Percentiles rank a stretch among this genome's conserved stretches.
These are phyloP conservation scores for Murina feae DNA, from an alignment of 2,113 vertebrate genomes.

Conservation along the genomic window DNA sequence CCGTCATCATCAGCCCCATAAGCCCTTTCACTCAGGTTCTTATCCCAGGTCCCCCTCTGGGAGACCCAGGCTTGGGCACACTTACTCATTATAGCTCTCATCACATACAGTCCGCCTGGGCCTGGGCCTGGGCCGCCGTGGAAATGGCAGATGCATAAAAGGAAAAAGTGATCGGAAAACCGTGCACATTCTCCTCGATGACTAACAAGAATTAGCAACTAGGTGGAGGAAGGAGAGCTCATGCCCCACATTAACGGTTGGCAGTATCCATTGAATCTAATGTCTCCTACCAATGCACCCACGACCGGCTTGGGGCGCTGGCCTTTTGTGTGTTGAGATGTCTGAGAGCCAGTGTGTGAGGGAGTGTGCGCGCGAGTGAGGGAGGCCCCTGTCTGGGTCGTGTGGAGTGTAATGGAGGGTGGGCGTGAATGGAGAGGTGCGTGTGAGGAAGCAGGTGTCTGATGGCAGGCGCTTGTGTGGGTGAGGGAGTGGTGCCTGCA, in stretches of 20 bases:
- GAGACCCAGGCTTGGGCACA: neutral
- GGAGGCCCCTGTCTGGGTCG: neutral
- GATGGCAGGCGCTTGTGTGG: neutral
- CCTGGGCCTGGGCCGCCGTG: neutral
- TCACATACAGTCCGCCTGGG: neutral
- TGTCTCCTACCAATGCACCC: neutral
- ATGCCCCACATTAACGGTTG: accelerated
- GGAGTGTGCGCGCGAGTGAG: neutral
- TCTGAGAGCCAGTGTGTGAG: neutral
- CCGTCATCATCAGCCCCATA: neutral
- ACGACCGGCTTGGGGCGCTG: accelerated
- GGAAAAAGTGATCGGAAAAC: neutral
- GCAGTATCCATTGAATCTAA: neutral
- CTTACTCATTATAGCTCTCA: constrained; percentile 27
- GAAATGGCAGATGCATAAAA: neutral
- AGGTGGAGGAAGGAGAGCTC: neutral
- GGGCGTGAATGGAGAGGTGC: neutral
- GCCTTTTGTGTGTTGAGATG: neutral
- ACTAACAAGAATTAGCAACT: neutral
- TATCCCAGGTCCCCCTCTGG: neutral
- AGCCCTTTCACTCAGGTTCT: neutral
- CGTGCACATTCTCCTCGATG: neutral
- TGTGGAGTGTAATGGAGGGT: neutral
- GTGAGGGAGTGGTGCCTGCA: neutral
- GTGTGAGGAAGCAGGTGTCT: neutral